Evolutionary conservation across 2,113 vertebrate genomes (phyloP).

Genomic region (Tursiops truncatus): DNA sequence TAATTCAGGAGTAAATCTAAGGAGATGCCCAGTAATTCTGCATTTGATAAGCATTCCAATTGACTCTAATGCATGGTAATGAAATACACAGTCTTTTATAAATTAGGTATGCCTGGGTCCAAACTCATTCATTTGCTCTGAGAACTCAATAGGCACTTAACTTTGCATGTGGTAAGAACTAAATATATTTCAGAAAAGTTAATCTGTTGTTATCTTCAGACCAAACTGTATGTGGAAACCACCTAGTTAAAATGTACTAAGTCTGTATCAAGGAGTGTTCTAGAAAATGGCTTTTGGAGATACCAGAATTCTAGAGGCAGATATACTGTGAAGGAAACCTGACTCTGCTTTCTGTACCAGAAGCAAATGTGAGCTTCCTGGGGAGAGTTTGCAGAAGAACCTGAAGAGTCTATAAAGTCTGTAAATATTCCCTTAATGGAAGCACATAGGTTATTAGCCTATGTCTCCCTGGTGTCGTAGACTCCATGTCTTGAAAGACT

Average conservation of each 20-base stretch:
- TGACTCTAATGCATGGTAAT: neutral
- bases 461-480: neutral
- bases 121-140: neutral
- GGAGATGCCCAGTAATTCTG: neutral
- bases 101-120: neutral
- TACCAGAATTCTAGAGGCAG: neutral
- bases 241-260: neutral
- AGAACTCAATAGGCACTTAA: neutral
- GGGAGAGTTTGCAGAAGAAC: neutral
- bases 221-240: neutral
- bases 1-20: neutral
- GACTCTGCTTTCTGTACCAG: neutral
- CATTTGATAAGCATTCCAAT: neutral
- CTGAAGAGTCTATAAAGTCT: neutral
- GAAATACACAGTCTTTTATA: neutral
- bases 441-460: neutral
- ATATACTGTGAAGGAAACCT: neutral
- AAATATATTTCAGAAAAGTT: neutral
- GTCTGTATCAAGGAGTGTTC: neutral
- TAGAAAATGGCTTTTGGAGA: constrained; percentile 20
- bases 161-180: neutral
- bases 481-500: neutral
- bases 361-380: neutral
- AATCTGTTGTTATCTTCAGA: neutral
- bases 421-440: neutral